Evolutionary conservation across 2,888 invertebrate species (phyloP).

Genomic region (Dasysyrphus albostriatus): DNA sequence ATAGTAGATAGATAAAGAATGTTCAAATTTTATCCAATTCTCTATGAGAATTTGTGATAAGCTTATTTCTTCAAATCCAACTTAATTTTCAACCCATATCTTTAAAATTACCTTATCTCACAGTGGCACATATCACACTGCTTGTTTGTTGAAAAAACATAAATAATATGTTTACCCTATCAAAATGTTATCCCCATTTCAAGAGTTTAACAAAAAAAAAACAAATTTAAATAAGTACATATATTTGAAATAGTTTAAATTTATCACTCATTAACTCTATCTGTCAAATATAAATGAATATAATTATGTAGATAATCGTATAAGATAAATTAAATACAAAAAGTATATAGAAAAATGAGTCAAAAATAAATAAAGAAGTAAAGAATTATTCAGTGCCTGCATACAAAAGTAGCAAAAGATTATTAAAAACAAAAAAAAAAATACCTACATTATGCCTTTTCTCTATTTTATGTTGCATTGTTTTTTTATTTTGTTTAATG

Average conservation of each 20-base stretch:
- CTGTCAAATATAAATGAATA: slow-evolving; percentile 56
- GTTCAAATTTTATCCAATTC: slow-evolving; percentile 37
- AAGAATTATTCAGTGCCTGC: slow-evolving; percentile 74
- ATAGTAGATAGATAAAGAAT: slow-evolving; percentile 30
- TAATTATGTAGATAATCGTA: slow-evolving; percentile 53
- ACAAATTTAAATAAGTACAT: not conserved
- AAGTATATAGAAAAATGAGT: slow-evolving; percentile 37
- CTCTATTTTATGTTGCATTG: slow-evolving; percentile 11
- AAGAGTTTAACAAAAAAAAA: slow-evolving; percentile 21
- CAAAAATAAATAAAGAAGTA: slow-evolving; percentile 41
- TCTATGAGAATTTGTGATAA: slow-evolving; percentile 37
- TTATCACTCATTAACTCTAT: slow-evolving; percentile 16
- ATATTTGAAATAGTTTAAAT: slow-evolving; percentile 14
- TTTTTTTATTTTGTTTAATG: not conserved
- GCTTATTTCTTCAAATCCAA: slow-evolving; percentile 23
- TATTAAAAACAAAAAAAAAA: slow-evolving; percentile 15
- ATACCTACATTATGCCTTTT: slow-evolving; percentile 21
- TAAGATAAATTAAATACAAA: slow-evolving; percentile 50
- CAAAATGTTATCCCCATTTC: slow-evolving; percentile 38
- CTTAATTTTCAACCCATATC: slow-evolving; percentile 37
- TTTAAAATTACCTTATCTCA: slow-evolving; percentile 44
- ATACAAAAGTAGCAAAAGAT: slow-evolving; percentile 63
- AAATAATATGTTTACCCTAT: slow-evolving; percentile 34
- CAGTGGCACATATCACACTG: slow-evolving; percentile 57
- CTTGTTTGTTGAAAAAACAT: slow-evolving; percentile 39